Base-by-base conservation (phyloP, 2,888 invertebrate genomes). In the Aphrophora alni region DNA sequence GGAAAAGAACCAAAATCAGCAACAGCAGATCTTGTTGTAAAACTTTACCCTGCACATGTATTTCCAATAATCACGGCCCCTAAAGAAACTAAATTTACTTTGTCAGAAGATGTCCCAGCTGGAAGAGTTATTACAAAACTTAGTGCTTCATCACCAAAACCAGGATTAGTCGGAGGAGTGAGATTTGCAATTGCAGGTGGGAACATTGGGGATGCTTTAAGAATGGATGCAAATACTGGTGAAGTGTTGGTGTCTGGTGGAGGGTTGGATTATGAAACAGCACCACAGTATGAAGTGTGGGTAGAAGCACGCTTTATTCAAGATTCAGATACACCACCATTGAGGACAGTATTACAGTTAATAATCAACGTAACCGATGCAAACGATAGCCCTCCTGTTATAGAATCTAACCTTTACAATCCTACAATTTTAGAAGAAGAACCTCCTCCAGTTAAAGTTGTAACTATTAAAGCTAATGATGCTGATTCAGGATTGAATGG, bases 121-220 rank as follows among this genome's bases (percentile, higher is more conserved):
- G 95, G 95, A 0, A 93, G 93, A 85, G 88, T 94, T 7, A 93
- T 98, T 12, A 94, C 95, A 0, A 93, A 93, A 85, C 89, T 97
- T 76, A 91, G 92, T 78, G 97, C 97, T 0, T 91, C 91, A 4
- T 95, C 96, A 0, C 95, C 96, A 0, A 96, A 97, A 87, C 92
- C 92, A 83, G 95, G 94, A 0, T 89, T 93, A 0, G 90, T 91
- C 5, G 93, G 93, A 12, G 91, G 92, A 84, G 89, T 97, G 81
- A 90, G 92, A 82, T 98, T 95, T 87, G 93, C 93, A 33, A 95
- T 98, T 83, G 97, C 97, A 12, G 98, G 98, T n/a, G 98, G 98
- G 4, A 98, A 98, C 87, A 92, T 96, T 2, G 96, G 95, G 0
- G 95, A 96, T 86, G 95, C 96, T n/a, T 90, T 97, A 69, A 91